phyloP scores from a whole-genome alignment of 2,888 invertebrate genomes.

The Mechanitis messenoides region DNA sequence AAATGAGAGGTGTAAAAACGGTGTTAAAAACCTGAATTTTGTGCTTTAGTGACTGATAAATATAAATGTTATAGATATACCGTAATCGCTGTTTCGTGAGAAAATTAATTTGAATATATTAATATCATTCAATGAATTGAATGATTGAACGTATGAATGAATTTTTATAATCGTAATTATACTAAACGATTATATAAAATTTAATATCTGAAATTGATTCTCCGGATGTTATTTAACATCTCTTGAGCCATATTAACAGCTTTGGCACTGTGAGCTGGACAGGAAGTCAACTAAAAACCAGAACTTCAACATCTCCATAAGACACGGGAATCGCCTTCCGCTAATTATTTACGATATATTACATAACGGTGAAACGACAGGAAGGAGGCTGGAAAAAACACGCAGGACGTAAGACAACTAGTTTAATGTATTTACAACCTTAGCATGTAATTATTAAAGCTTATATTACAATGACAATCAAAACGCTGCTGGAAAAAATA shows the following conservation, averaged over 20 bases:
- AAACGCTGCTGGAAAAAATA: constrained; percentile 62
- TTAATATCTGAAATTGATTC: constrained; percentile 4
- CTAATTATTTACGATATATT: constrained; percentile 77
- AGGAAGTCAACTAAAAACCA: constrained; percentile 68
- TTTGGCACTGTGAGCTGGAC: constrained; percentile 48
- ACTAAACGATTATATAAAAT: not conserved
- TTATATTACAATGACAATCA: constrained; percentile 41
- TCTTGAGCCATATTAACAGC: constrained; percentile 42
- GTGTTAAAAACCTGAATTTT: constrained; percentile 34
- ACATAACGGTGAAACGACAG: constrained; percentile 76
- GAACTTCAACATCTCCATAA: constrained; percentile 70
- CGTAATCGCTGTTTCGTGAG: constrained; percentile 63
- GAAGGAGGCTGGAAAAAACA: constrained; percentile 72
- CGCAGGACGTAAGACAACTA: constrained; percentile 65
- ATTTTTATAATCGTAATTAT: too few relatives aligned
- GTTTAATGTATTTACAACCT: constrained; percentile 42
- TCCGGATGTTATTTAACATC: constrained; percentile 17
- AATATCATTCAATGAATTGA: too few relatives aligned
- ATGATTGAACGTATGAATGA: too few relatives aligned
- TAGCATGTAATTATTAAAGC: constrained; percentile 44
- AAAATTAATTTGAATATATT: constrained; percentile 38
- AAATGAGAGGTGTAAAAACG: constrained; percentile 22
- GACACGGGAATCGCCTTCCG: constrained; percentile 75
- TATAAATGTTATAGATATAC: constrained; percentile 56
- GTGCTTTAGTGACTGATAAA: constrained; percentile 57